phyloP scores from a whole-genome alignment of 2,888 invertebrate species.

The Leptinotarsa tumamoca region DNA sequence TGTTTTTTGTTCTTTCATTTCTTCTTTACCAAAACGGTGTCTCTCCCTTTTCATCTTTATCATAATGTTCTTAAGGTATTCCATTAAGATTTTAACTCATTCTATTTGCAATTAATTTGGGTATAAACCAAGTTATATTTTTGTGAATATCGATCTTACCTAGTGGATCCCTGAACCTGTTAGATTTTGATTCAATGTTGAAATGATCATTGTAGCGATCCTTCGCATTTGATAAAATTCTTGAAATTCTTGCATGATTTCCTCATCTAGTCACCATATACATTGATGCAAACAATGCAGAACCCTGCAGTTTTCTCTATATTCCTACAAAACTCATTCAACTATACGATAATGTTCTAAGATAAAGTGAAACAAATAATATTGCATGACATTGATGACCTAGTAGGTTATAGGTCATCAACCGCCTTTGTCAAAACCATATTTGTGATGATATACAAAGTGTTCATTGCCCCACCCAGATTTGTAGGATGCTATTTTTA shows the following conservation, averaged over 20 bases:
- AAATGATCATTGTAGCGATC: neutral
- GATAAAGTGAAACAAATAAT: conserved; percentile 19
- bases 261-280: neutral
- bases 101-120: too few relatives aligned
- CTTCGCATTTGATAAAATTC: neutral
- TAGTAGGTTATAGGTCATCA: conserved; percentile 22
- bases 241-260: neutral
- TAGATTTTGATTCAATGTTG: neutral
- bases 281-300: conserved; percentile 3
- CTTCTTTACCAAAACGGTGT: too few relatives aligned
- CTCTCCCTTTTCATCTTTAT: too few relatives aligned
- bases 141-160: too few relatives aligned
- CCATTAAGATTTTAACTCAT: too few relatives aligned
- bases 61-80: too few relatives aligned
- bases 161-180: too few relatives aligned
- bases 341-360: conserved; percentile 22
- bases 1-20: too few relatives aligned
- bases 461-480: conserved; percentile 10
- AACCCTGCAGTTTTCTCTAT: conserved; percentile 14
- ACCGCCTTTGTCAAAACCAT: conserved; percentile 18
- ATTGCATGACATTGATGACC: conserved; percentile 9
- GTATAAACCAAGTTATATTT: too few relatives aligned
- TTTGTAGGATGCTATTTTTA: conserved; percentile 7
- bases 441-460: conserved; percentile 10
- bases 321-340: conserved; percentile 2